phyloP scores from a whole-genome alignment of 2,113 vertebrate genomes.

The Paradoxurus hermaphroditus region DNA sequence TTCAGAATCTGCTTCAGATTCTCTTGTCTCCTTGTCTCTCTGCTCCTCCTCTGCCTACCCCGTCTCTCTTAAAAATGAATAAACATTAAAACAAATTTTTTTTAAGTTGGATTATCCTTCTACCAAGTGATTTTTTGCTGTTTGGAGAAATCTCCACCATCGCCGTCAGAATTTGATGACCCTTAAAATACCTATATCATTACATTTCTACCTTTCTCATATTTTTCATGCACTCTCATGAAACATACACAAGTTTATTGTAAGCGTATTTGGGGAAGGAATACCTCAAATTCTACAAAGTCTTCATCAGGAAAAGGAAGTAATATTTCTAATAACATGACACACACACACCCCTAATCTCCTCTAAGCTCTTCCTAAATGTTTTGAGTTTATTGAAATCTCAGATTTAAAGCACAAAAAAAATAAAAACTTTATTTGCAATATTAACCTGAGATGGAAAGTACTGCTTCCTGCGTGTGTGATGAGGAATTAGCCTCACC shows the following conservation, averaged over 20 bases:
- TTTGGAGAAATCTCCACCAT: background rate
- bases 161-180: background rate
- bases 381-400: background rate
- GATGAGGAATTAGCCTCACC: too few species aligned
- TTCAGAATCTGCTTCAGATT: background rate
- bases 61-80: background rate
- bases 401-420: background rate
- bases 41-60: too few species aligned
- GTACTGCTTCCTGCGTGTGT: background rate
- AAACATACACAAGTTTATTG: background rate
- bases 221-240: background rate
- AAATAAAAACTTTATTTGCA: background rate
- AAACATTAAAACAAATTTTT: background rate
- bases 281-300: background rate
- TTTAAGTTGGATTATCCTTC: background rate
- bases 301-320: constrained; percentile 15
- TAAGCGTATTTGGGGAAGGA: background rate
- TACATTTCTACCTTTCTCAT: background rate
- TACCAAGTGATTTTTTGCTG: background rate
- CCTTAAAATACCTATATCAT: background rate
- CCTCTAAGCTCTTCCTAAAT: background rate
- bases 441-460: background rate
- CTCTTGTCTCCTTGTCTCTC: background rate
- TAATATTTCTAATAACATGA: background rate
- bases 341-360: background rate